Base-by-base conservation (phyloP, 2,888 invertebrate genomes). In the Phrixothrix hirtus region DNA sequence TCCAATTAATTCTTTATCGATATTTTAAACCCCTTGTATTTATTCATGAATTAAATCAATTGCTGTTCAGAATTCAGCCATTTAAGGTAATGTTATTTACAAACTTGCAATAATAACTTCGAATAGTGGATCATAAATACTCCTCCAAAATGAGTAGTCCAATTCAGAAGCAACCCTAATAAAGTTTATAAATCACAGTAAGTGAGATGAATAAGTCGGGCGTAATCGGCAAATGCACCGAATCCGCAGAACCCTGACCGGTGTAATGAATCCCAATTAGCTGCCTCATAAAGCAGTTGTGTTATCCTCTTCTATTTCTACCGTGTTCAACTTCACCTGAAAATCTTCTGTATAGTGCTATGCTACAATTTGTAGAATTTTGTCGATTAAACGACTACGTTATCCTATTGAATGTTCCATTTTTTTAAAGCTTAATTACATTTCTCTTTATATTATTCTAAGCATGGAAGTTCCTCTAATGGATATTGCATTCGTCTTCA, bases 181-280 rank as follows among this genome's bases (percentile, higher is more conserved):
- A 68, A 69, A 66, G 68, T 70, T 65, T 63, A 70, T 70, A 70
- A 70, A 70, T 70, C 68, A 70, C 63, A 61, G 68, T 69, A 69
- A 68, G 66, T 65, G 67, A 69, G 67, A 69, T 68, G 68, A 67
- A 70, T 68, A 70, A 70, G 69, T 66, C 69, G 60, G 57, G 59
- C 55, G 66, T 68, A 68, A 70, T 70, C 69, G 66, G 66, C 61
- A 63, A 64, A 66, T 66, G 67, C 66, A 66, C 63, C 65, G 57
- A 66, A 64, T 64, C 65, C 66, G 56, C 67, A 68, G 67, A 65
- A 68, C 67, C 64, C 66, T 62, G 69, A 64, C 63, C 63, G 59
- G 45, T 63, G 62, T 69, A 70, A 69, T 70, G 69, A 69, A 70
- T 70, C 68, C 69, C 70, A 70, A 70, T 70, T 70, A 70, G 69